Conservation (phyloP, 2,888 invertebrate genomes). For the Drosophila yooni region DNA sequence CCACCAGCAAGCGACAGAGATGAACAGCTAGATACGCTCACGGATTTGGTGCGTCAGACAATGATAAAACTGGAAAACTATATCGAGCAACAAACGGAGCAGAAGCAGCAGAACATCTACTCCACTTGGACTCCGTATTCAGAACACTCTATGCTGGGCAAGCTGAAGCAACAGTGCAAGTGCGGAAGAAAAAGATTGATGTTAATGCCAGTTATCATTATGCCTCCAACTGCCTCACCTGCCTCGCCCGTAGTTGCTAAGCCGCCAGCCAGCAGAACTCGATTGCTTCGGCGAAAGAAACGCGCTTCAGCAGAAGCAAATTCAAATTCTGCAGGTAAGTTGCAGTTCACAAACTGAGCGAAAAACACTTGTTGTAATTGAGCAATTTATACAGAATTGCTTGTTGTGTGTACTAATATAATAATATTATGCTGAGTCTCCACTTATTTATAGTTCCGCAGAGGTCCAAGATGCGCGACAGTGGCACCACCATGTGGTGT, state of each 20-base stretch:
- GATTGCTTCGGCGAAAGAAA: background rate
- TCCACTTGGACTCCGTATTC: background rate
- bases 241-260: background rate
- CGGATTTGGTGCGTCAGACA: constrained; percentile 46
- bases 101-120: constrained; percentile 5
- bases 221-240: constrained; percentile 1
- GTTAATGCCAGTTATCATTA: constrained; percentile 32
- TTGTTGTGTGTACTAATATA: background rate
- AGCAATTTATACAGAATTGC: too few species aligned
- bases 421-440: background rate
- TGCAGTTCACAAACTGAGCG: background rate
- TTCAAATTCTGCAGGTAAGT: background rate
- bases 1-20: background rate
- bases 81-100: constrained; percentile 17
- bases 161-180: constrained; percentile 22
- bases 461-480: constrained; percentile 28
- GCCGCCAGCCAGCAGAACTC: background rate
- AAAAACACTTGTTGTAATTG: too few species aligned
- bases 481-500: constrained; percentile 71
- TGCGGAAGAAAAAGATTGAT: constrained; percentile 16
- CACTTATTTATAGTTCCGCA: background rate
- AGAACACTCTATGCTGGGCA: constrained; percentile 7
- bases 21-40: constrained; percentile 16
- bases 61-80: constrained; percentile 46
- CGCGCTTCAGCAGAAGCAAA: background rate